Base-by-base conservation (phyloP, 2,113 vertebrate species). In the Psittacus erithacus region DNA sequence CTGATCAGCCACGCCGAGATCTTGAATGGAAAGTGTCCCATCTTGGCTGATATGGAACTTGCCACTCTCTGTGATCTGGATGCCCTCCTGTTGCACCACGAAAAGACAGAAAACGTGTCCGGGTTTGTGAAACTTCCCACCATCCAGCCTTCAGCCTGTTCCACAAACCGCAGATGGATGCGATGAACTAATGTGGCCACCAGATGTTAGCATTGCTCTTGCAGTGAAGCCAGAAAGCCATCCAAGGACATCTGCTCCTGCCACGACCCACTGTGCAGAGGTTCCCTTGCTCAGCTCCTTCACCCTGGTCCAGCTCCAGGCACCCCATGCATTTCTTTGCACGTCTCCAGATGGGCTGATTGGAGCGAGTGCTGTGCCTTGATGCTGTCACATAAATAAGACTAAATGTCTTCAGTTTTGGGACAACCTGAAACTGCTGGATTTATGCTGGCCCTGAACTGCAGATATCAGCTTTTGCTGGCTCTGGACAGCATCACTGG, bases 21-120 rank as follows among this genome's bases (percentile, higher is more conserved):
- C 97, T 41, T 96, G 95, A 17, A 98, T 95, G 82, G 96, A 96
- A 24, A 98, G 96, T 22, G 96, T 94, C 69, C 97, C 97, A 0
- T 98, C 97, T 57, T 75, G 94, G 93, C 94, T 96, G 29, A 98
- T 31, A 35, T 95, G 96, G 95, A 98, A 98, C 80, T 98, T 98
- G 81, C 97, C 97, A 0, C 97, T 98, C 75, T 98, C 97, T 3
- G 97, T 98, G 96, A 98, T 98, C 85, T 97, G 97, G 93, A 97
- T 97, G 9, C 96, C 96, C 53, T 98, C 97, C 97, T 98, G 93
- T 82, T 23, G 24, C 38, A 50, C 31, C 81, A 60, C 2, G 27
- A 35, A 60, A 76, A 86, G 52, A 70, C 10, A 90, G 31, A 92
- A 80, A 11, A n/a, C 0, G 1, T 12, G 49, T 92, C 50, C 88